These are phyloP conservation scores for Drosophila picticornis DNA, from an alignment of 2,888 invertebrate genomes.

Conservation along the genomic window DNA sequence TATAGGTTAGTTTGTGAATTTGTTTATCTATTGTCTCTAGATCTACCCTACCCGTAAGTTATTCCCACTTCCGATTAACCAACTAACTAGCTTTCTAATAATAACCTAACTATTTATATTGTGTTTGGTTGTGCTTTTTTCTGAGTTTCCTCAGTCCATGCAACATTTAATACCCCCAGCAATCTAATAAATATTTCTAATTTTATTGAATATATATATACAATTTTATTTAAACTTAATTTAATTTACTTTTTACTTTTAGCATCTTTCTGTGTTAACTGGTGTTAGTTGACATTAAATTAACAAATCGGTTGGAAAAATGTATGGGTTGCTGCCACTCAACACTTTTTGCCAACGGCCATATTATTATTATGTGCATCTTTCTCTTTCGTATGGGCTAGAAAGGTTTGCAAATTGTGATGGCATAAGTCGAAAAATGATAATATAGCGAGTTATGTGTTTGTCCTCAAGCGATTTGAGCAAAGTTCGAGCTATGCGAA, in stretches of 20 bases:
- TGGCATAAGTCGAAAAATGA: neutral
- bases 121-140: neutral
- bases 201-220: neutral
- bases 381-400: neutral
- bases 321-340: neutral
- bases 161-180: neutral
- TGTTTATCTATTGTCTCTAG: neutral
- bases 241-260: neutral
- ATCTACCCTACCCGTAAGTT: neutral
- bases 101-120: neutral
- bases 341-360: neutral
- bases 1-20: neutral
- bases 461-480: neutral
- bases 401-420: neutral
- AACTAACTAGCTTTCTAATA: neutral
- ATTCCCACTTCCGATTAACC: neutral
- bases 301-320: neutral
- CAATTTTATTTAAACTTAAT: neutral
- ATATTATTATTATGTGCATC: neutral
- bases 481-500: neutral
- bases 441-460: neutral
- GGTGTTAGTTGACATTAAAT: neutral
- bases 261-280: neutral
- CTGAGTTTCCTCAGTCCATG: neutral
- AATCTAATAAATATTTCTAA: too few relatives aligned